A percentile compares a stretch with the other conserved stretches of the same genome.
phyloP scores from a whole-genome alignment of 2,797 vertebrate genomes.

The Gymnopithys bicolor region DNA sequence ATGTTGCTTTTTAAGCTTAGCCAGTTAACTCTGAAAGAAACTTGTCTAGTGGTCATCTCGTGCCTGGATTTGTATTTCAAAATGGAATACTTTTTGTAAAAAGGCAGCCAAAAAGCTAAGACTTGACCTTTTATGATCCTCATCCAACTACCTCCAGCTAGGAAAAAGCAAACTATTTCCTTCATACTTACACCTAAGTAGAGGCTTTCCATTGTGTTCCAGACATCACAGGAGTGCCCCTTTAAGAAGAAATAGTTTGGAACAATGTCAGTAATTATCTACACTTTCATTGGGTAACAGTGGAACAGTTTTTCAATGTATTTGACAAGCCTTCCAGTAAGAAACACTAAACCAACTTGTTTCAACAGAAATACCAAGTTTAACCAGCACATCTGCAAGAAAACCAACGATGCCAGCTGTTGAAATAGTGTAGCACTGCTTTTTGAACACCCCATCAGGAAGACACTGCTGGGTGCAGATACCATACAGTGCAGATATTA shows the following conservation, averaged over 20 bases:
- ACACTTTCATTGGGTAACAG: accelerated
- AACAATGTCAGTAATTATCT: neutral
- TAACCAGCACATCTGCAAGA: conserved; percentile 74
- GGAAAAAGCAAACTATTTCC: neutral
- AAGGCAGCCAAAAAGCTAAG: neutral
- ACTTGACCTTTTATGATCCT: neutral
- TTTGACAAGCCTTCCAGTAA: neutral
- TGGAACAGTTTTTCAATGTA: neutral
- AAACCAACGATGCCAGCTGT: conserved; percentile 87
- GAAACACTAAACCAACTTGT: conserved; percentile 55
- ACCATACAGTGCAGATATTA: conserved; percentile 76
- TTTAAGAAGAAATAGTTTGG: neutral
- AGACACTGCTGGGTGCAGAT: conserved; percentile 85
- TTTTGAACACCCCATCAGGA: conserved; percentile 86
- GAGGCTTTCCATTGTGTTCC: neutral
- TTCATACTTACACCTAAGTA: neutral
- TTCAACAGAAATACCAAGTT: conserved; percentile 85
- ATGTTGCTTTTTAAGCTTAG: neutral
- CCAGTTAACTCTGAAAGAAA: neutral
- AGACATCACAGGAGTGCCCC: neutral
- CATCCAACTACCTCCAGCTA: neutral
- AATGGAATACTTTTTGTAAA: neutral
- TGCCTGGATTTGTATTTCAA: neutral
- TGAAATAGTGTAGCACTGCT: conserved; percentile 86
- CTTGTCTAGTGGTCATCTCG: neutral